These are phyloP conservation scores for Pelosia muscerda DNA, from an alignment of 2,888 invertebrate species.

Conservation along the genomic window DNA sequence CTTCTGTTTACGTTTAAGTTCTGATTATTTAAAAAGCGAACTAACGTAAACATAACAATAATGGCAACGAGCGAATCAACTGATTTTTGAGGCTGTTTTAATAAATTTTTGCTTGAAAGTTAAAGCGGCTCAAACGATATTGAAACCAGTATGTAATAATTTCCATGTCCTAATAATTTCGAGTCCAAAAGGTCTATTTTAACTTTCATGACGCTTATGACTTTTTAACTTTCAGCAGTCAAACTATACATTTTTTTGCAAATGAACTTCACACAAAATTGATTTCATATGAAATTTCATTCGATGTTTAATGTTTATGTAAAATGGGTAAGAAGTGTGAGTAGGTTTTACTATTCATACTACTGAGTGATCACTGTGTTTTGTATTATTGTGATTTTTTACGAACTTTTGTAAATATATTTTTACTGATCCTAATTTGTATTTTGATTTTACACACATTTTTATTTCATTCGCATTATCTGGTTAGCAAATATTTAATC, in stretches of 20 bases:
- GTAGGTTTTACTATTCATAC: conserved; percentile 70
- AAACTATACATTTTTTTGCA: neutral
- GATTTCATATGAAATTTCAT: neutral
- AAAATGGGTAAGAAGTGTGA: conserved; percentile 37
- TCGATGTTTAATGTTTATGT: neutral
- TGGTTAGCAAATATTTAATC: neutral
- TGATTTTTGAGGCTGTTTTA: conserved; percentile 5
- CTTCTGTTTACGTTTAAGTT: neutral
- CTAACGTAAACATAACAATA: neutral
- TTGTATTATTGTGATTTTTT: conserved; percentile 42
- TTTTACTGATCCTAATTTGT: conserved; percentile 15
- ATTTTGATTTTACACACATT: neutral
- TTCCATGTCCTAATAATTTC: neutral
- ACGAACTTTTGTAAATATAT: conserved; percentile 46
- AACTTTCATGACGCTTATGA: too few relatives aligned
- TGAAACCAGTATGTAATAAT: neutral
- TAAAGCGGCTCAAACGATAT: neutral
- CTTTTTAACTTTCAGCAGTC: neutral
- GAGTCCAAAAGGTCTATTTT: neutral
- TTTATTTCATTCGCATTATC: neutral
- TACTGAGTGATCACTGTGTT: conserved; percentile 29
- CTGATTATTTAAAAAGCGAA: neutral
- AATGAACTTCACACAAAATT: neutral
- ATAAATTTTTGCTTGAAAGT: neutral
- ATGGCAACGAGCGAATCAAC: neutral